These are phyloP conservation scores for Gymnogyps californianus DNA, from an alignment of 2,113 vertebrate genomes.

Conservation along the genomic window DNA sequence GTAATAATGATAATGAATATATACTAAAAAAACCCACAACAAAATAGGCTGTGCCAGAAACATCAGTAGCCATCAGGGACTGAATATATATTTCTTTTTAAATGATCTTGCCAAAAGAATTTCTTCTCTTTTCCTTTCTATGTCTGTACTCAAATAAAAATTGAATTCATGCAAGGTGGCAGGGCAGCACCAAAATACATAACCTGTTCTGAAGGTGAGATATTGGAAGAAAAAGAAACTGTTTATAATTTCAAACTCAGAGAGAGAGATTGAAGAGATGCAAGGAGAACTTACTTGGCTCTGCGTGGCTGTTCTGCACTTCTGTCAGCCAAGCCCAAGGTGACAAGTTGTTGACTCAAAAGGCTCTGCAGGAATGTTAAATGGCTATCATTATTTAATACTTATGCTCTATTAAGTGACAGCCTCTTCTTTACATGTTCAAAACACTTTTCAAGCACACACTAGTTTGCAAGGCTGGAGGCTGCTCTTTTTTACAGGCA, in stretches of 20 bases:
- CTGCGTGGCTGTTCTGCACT: background rate
- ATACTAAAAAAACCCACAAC: background rate
- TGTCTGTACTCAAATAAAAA: background rate
- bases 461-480: background rate
- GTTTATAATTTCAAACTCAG: background rate
- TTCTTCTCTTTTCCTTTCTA: background rate
- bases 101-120: background rate
- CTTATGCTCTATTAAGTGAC: background rate
- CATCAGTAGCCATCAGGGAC: background rate
- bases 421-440: background rate
- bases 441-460: background rate
- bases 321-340: background rate
- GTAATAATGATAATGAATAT: background rate
- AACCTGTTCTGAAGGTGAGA: background rate
- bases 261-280: background rate
- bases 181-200: background rate
- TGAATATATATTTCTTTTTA: background rate
- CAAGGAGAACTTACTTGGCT: background rate
- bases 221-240: background rate
- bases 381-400: conserved; percentile 34
- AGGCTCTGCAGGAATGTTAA: conserved; percentile 33
- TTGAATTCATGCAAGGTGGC: background rate
- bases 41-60: background rate
- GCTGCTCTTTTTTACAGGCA: background rate
- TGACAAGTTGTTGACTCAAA: conserved; percentile 24